Base-by-base conservation (phyloP, 2,888 invertebrate species). In the Helicoverpa assulta region DNA sequence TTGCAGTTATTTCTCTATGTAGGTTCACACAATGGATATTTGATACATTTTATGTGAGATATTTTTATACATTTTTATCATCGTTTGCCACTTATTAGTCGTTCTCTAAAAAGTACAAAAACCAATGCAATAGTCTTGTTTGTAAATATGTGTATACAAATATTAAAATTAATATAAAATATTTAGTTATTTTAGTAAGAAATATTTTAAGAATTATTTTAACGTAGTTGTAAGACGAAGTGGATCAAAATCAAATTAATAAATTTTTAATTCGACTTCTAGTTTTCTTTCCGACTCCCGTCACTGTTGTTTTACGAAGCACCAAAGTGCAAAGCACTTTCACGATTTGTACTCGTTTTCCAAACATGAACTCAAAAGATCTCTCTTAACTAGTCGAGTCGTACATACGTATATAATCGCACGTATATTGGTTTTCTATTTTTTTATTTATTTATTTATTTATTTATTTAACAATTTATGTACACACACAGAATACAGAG, bases 71-170 rank as follows among this genome's bases (percentile, higher is more conserved):
- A 6, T 52, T 43, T 43, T 55, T 33, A 63, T 14, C 43, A 60
- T 78, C 73, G 52, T 66, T 76, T 80, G 70, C 75, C 80, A 67
- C 70, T 70, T 72, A 77, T 66, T 71, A 73, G 64, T 78, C 60
- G 77, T 82, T 80, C 68, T 79, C 70, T 73, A 73, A 81, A 69
- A 78, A 87, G 88, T 86, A 87, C 87, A 88, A 86, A 85, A 87
- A 78, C 70, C 80, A 87, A 89, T 86, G 89, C 88, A 92, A 93
- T 92, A 89, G 83, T 86, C 84, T 87, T 90, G 82, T 91, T 92
- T 95, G 95, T 95, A 95, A 95, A 95, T 95, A 95, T 95, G 94
- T 95, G 94, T 94, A 94, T 94, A 95, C 91, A 91, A 90, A 86
- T 87, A 87, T 87, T 88, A 86, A 88, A 86, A 91, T 88, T 89